Conservation (phyloP, 2,888 invertebrate genomes). For the Laspeyria flexula region DNA sequence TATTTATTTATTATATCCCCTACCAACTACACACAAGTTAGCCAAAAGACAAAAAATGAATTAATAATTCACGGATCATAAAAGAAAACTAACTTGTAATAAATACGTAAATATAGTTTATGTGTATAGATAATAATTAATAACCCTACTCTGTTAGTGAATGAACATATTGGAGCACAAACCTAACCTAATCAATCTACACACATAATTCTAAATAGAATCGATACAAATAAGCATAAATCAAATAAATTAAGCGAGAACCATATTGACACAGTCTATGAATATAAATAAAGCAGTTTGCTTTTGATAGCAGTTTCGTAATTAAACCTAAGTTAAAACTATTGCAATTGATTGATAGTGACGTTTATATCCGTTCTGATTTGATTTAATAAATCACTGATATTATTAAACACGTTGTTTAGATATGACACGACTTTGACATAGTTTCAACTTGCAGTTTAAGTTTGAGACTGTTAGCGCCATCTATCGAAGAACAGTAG, state of each 20-base stretch:
- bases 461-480: slow-evolving; percentile 53
- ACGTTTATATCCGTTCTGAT: slow-evolving; percentile 60
- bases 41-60: too few relatives aligned
- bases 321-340: slow-evolving; percentile 34
- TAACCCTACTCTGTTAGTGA: background rate
- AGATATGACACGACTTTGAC: slow-evolving; percentile 70
- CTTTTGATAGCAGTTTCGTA: slow-evolving; percentile 39
- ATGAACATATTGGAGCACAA: background rate
- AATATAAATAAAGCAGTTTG: slow-evolving; percentile 43
- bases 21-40: too few relatives aligned
- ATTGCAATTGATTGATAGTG: slow-evolving; percentile 56
- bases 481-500: slow-evolving; percentile 57
- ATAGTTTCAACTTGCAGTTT: slow-evolving; percentile 49
- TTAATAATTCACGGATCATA: too few relatives aligned
- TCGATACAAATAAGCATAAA: slow-evolving; percentile 33
- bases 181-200: background rate
- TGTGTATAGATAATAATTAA: too few relatives aligned
- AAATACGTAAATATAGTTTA: too few relatives aligned
- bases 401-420: slow-evolving; percentile 60
- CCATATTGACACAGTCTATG: slow-evolving; percentile 39
- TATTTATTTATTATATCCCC: too few relatives aligned
- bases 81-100: too few relatives aligned
- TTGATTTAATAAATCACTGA: slow-evolving; percentile 61
- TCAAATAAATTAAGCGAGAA: slow-evolving; percentile 35
- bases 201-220: slow-evolving; percentile 4